phyloP scores from a whole-genome alignment of 2,797 vertebrate genomes.

The Falco concolor region DNA sequence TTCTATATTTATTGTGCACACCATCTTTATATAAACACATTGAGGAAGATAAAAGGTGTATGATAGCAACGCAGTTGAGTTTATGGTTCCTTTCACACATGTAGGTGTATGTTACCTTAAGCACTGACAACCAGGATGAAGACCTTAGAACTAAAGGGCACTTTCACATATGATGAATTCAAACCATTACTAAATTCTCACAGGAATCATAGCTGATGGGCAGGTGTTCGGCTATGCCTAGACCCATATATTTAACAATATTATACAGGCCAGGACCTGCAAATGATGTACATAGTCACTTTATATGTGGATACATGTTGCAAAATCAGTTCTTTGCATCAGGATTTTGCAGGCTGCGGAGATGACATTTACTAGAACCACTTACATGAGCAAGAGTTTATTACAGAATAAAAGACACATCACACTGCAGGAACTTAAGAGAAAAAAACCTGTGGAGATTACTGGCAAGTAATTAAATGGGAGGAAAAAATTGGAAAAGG shows the following conservation, averaged over 20 bases:
- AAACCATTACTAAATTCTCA: neutral
- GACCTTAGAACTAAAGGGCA: neutral
- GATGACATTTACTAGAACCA: slow-evolving; percentile 43
- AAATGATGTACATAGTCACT: neutral
- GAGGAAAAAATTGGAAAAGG: neutral
- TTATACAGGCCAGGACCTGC: neutral
- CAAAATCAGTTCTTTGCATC: slow-evolving; percentile 15
- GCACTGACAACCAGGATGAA: neutral
- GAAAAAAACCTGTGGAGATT: neutral
- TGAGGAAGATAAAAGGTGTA: neutral
- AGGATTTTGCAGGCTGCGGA: neutral
- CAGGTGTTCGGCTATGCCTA: neutral
- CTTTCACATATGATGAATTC: neutral
- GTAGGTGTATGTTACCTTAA: neutral
- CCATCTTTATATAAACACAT: neutral
- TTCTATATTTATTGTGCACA: neutral
- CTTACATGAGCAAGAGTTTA: slow-evolving; percentile 25
- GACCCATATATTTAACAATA: neutral
- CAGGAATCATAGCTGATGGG: neutral
- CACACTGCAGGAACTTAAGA: neutral
- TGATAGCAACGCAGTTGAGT: neutral
- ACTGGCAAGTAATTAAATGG: neutral
- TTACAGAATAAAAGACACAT: neutral
- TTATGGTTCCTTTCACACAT: slow-evolving; percentile 6
- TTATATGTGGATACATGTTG: neutral